Conservation (phyloP, 37 sponge, comb jelly and placozoan species). For the Diacarnus erythraeanus region DNA sequence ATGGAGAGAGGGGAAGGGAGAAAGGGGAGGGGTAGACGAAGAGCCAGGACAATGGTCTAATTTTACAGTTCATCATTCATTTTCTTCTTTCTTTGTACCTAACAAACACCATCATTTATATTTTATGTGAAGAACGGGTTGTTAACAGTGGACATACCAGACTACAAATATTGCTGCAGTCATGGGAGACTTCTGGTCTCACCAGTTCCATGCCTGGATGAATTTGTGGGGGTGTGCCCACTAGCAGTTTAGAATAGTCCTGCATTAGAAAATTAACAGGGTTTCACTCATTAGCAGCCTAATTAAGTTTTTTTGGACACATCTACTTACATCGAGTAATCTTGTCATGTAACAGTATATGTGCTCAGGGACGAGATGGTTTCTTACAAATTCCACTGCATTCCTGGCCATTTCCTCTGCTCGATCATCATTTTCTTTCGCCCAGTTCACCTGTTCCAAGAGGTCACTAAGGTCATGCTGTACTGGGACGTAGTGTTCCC, state of each 20-base stretch:
- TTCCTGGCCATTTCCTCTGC: constrained; percentile 78
- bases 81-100: neutral
- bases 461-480: constrained; percentile 83
- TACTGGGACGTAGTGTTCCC: constrained; percentile 95
- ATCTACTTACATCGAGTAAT: constrained; percentile 62
- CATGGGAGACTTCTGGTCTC: constrained; percentile 22
- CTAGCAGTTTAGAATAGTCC: constrained; percentile 68
- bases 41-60: neutral
- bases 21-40: neutral
- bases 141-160: constrained; percentile 22
- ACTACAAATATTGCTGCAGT: constrained; percentile 31
- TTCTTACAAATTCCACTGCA: constrained; percentile 67
- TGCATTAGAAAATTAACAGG: no score
- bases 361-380: constrained; percentile 79
- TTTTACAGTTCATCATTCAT: constrained; percentile 12
- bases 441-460: constrained; percentile 87
- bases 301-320: neutral
- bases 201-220: constrained; percentile 72
- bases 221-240: constrained; percentile 36
- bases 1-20: neutral
- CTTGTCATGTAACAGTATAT: constrained; percentile 83
- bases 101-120: neutral
- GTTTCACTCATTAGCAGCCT: no score
- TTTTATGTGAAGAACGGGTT: no score
- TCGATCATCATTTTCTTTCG: constrained; percentile 68